Evolutionary conservation across 2,888 invertebrate species (phyloP), one percentile per base, ranked within the genome.

Genomic region (Spilarctia lutea): DNA sequence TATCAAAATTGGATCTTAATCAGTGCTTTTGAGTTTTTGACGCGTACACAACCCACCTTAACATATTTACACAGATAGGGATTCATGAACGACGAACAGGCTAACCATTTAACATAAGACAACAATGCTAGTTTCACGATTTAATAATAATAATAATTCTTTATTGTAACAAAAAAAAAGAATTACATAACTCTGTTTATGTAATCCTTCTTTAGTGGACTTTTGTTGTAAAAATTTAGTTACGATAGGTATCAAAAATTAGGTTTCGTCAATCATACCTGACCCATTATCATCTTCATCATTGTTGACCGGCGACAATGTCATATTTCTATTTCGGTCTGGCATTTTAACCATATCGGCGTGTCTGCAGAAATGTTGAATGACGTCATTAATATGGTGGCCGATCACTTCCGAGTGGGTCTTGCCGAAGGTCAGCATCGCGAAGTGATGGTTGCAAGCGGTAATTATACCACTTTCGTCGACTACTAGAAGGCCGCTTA

Each of bases 371-470:
- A 97, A 97, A 89, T 96, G 96, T 35, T 96, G 97, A 73, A 97
- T 96, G 81, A 97, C 92, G 72, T 96, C 94, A 48, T 96, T 95
- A 33, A 96, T 96, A 72, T 95, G 94, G 76, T 95, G 94, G 18
- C 97, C 97, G 45, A 97, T 90, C 18, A 97, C 96, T 75, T 97
- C 96, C 0, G 94, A 90, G 86, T 96, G 96, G 0, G 96, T 90
- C 85, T 97, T 97, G 52, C 97, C 97, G 89, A 97, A 97, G 73
- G 97, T 96, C 79, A 97, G 90, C 91, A 96, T 96, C 0, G 97
- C 96, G 86, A 97, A 97, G 90, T 97, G 97, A 82, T 97, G 96
- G 90, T 97, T 97, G 83, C 97, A 97, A 0, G 96, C 96, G 7
- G 97, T 96, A 80, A 97, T 96, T 3, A 95, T 92, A n/a, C 97